phyloP scores from a whole-genome alignment of 2,113 vertebrate species.

The Chrysemys picta region DNA sequence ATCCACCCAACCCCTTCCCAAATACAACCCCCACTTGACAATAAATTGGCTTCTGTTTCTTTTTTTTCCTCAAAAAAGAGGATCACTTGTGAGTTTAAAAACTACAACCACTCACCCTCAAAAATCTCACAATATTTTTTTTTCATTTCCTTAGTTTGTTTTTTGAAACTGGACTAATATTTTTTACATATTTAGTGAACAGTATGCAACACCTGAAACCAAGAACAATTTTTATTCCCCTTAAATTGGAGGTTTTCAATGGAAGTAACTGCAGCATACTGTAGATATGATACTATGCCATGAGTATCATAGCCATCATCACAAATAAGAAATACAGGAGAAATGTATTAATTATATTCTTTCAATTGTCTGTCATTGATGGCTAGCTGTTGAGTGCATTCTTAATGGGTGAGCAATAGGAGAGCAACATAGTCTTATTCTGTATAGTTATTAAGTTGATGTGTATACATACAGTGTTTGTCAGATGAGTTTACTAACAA shows the following conservation, averaged over 20 bases:
- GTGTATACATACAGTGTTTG: rapidly evolving
- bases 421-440: rapidly evolving
- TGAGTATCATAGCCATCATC: rapidly evolving
- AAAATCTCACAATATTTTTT: background rate
- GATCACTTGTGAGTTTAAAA: too few species aligned
- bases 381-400: background rate
- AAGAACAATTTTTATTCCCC: background rate
- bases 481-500: background rate
- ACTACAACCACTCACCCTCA: background rate
- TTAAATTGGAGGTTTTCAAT: background rate
- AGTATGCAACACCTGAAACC: background rate
- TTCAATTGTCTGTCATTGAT: background rate
- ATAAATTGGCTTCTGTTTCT: too few species aligned
- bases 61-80: too few species aligned
- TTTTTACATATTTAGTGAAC: background rate
- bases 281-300: rapidly evolving
- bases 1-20: background rate
- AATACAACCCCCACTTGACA: too few species aligned
- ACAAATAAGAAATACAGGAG: background rate
- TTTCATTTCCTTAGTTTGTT: background rate
- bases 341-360: background rate
- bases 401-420: background rate
- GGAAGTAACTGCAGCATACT: background rate
- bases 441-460: background rate
- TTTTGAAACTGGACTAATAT: background rate